Evolutionary conservation across 1,140 invertebrate genomes (phyloP), one percentile per base, ranked within the genome.

Genomic region (Drosophila punjabiensis): DNA sequence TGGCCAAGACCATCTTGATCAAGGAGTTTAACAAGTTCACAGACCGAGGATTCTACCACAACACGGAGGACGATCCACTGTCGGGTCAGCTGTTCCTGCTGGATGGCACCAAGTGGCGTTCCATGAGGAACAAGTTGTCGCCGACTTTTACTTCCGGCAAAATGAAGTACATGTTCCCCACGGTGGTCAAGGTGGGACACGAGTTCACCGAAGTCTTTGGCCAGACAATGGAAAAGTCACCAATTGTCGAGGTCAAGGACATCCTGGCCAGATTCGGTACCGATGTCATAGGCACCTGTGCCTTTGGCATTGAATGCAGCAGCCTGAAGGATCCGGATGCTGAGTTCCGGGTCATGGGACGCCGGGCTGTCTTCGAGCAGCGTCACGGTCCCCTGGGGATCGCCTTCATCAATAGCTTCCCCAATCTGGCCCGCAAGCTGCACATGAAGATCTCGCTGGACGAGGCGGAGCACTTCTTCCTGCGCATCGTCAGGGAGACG

Each of bases 281-380:
- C 0, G 93, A 93, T 74, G 84, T 93, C n/a, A 95, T 96, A 20
- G 95, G 95, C 0, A 94, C 94, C n/a, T 94, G 95, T 16, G 95
- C 95, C 8, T 96, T 96, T 85, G 96, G 96, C 1, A 94, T 96
- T 3, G 94, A 95, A 37, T 94, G 95, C 73, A 95, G 95, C 69
- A 94, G 95, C 67, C 78, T 93, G 0, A 92, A 83, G 30, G 93
- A 95, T 82, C 92, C 94, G 0, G 92, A 95, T 2, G 94, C 94
- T 0, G 94, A 95, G 77, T 96, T 96, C 85, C 71, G 87, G 5
- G 53, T 86, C 0, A 86, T 94, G 59, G 94, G 93, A 0, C 82
- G 79, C 8, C 60, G 63, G 1, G 68, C 92, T 0, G 0, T 93
- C 2, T 92, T 55, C 0, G 83, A 91, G 14, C 9, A 48, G 16